These are phyloP conservation scores for Lagopus muta DNA, from an alignment of 2,113 vertebrate genomes.

Conservation along the genomic window DNA sequence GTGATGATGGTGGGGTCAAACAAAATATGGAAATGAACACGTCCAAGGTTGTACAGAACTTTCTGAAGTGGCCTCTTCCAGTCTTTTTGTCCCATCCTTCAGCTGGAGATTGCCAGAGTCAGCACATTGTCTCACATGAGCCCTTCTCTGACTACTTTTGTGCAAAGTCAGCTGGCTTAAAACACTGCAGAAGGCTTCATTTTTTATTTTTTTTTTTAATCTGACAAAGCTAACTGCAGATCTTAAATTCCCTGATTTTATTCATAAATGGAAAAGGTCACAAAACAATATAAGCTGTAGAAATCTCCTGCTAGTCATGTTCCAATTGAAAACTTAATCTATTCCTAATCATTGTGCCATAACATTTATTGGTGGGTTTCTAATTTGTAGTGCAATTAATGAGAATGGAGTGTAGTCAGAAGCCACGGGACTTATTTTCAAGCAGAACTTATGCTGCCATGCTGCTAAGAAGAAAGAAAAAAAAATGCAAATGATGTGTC, in stretches of 20 bases:
- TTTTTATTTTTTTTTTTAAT: background rate
- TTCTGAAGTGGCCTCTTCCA: background rate
- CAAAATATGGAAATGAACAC: background rate
- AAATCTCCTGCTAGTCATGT: background rate
- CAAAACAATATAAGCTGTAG: background rate
- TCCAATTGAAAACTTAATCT: slow-evolving; percentile 11
- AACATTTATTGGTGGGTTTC: slow-evolving; percentile 51
- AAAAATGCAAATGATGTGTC: background rate
- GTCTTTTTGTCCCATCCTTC: background rate
- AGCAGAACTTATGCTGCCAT: slow-evolving; percentile 17
- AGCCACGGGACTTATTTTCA: slow-evolving; percentile 41
- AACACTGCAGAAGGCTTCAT: background rate
- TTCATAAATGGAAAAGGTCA: background rate
- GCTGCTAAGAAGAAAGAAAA: background rate
- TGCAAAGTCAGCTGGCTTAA: background rate
- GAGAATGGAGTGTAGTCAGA: slow-evolving; percentile 1
- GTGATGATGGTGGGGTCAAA: background rate
- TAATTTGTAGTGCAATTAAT: slow-evolving; percentile 25
- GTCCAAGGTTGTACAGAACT: background rate
- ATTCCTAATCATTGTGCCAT: background rate
- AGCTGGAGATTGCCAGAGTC: fast-evolving
- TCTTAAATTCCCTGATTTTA: background rate
- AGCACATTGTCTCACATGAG: background rate
- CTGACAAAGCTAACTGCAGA: background rate
- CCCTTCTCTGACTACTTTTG: background rate